Evolutionary conservation across 2,797 vertebrate species (phyloP).

Genomic region (Dallia pectoralis): DNA sequence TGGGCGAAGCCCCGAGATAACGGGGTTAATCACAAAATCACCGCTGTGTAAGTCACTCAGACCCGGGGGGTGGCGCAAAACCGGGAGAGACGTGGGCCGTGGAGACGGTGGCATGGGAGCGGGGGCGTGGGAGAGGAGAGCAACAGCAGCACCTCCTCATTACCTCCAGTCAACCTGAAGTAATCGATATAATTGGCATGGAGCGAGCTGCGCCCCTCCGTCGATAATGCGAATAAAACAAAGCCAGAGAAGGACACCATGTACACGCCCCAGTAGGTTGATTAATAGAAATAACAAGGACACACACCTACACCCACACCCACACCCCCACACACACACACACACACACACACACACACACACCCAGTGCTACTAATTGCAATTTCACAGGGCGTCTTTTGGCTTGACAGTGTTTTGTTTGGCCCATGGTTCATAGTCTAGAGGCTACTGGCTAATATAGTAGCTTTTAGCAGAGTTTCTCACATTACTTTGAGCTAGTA

Average conservation of each 20-base stretch:
- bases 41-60: conserved; percentile 61
- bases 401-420: not conserved
- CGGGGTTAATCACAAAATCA: conserved; percentile 74
- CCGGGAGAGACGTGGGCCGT: not conserved
- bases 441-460: not conserved
- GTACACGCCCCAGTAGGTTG: conserved; percentile 31
- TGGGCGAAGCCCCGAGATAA: conserved; percentile 56
- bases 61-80: conserved; percentile 21
- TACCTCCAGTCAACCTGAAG: conserved; percentile 76
- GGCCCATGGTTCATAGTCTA: not conserved
- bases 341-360: not conserved
- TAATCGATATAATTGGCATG: conserved; percentile 78
- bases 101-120: not conserved
- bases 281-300: conserved; percentile 37
- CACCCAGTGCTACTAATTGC: conserved; percentile 47
- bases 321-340: conserved; percentile 9
- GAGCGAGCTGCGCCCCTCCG: conserved; percentile 55
- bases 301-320: conserved; percentile 21
- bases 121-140: conserved; percentile 32
- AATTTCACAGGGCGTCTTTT: conserved; percentile 24
- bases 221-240: not conserved
- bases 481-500: too few species aligned
- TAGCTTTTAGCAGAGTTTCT: not conserved
- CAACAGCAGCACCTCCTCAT: conserved; percentile 68
- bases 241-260: not conserved